phyloP scores from a whole-genome alignment of 2,113 vertebrate genomes.

The Pipa parva region DNA sequence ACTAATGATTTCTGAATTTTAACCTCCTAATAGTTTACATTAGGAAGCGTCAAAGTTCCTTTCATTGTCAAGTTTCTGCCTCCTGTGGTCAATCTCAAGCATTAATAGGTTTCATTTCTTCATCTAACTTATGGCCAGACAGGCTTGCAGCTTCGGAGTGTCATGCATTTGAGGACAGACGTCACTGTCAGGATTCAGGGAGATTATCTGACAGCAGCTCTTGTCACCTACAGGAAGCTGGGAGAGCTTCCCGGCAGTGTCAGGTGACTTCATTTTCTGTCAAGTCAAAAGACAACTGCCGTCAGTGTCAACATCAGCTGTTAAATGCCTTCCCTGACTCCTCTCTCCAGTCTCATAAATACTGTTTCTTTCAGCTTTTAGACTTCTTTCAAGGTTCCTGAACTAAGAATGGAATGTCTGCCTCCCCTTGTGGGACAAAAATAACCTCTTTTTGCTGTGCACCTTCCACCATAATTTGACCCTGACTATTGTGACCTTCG shows the following conservation, averaged over 20 bases:
- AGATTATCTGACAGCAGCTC: conserved; percentile 60
- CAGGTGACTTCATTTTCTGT: conserved; percentile 69
- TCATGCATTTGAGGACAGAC: conserved; percentile 72
- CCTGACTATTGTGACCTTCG: conserved; percentile 27
- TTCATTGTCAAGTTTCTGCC: conserved; percentile 73
- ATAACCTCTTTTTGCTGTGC: conserved; percentile 42
- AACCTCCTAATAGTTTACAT: conserved; percentile 17
- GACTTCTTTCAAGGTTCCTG: conserved; percentile 57
- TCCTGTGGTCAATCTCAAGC: conserved; percentile 63
- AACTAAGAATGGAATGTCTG: conserved; percentile 2
- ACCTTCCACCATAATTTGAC: conserved; percentile 42
- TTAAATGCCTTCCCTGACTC: conserved; percentile 52
- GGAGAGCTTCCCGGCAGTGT: conserved; percentile 78
- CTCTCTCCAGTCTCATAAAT: conserved; percentile 70
- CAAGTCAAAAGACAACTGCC: conserved; percentile 74
- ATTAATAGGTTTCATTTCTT: conserved; percentile 38
- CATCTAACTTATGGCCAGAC: conserved; percentile 51
- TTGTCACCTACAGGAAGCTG: conserved; percentile 88
- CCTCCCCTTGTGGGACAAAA: conserved; percentile 27
- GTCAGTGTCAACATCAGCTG: conserved; percentile 94
- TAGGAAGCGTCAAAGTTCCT: conserved; percentile 33
- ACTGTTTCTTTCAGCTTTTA: conserved; percentile 67
- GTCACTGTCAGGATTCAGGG: conserved; percentile 94
- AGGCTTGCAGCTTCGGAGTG: conserved; percentile 54
- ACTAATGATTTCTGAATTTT: neutral